Base-by-base conservation (phyloP, 1,140 invertebrate species). In the Drosophila takahashii region DNA sequence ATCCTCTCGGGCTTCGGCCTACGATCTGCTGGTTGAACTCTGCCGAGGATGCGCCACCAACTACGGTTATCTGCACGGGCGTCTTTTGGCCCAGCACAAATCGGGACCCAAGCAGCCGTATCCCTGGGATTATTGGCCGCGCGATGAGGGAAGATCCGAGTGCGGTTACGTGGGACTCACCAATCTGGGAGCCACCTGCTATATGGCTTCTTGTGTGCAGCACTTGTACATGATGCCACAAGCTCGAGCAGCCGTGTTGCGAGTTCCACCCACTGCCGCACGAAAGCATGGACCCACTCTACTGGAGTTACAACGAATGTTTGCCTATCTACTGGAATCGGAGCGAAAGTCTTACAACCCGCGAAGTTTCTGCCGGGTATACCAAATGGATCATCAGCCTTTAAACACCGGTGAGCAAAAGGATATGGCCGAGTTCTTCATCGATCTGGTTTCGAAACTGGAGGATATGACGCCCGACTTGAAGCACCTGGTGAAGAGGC, bases 371-470 rank as follows among this genome's bases (percentile, higher is more conserved):
- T 99, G 98, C 93, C 97, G 98, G 84, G 97, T 98, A 0, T 99
- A 99, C 92, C 98, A 97, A 36, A 99, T 99, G 98, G 97, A 99
- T 90, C 96, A 98, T 89, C 97, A 98, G 90, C 97, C 97, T 0
- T 93, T 99, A 4, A 99, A 99, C 91, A 99, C 98, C 0, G 97
- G 97, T 1, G 98, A 99, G 92, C 98, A 99, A 92, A 99, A 99
- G 91, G 98, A 99, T 89, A 99, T 99, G 98, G 98, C 98, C 0
- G 98, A 99, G 92, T 99, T 99, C 93, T 99, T 99, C 83, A 99
- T 98, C 42, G 98, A 99, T 93, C 94, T 99, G 1, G 98, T 99
- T 8, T 98, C 97, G 6, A 99, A 99, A 92, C 92, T 99, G 1
- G 98, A 99, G 92, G 98, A 99, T 92, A 99, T 98, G 97, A 97